Percentiles rank a stretch among this genome's conserved stretches.
phyloP scores from a whole-genome alignment of 2,113 vertebrate species.

The Crotalus tigris region DNA sequence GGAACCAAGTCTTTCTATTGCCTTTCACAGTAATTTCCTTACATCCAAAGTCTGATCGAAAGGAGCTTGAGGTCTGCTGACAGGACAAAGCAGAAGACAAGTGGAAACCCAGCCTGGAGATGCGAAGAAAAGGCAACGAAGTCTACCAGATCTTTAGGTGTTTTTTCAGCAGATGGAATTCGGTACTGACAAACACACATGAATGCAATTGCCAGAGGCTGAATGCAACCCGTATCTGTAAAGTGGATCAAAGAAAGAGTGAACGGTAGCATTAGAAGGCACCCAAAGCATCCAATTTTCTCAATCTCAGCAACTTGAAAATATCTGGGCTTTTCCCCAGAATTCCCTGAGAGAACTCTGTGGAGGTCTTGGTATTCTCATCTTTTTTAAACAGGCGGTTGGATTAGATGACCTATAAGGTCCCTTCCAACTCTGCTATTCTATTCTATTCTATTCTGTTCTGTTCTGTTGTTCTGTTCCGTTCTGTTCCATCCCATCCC shows the following conservation, averaged over 20 bases:
- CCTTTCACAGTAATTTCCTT: slow-evolving; percentile 73
- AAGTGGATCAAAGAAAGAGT: not conserved
- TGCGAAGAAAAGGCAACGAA: slow-evolving; percentile 68
- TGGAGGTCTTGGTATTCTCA: too few relatives aligned
- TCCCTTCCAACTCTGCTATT: too few relatives aligned
- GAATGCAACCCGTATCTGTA: too few relatives aligned
- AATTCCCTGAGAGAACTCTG: too few relatives aligned
- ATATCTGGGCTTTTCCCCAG: too few relatives aligned
- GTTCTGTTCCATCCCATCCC: too few relatives aligned
- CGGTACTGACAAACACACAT: slow-evolving; percentile 67
- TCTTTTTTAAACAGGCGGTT: too few relatives aligned
- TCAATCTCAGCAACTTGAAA: too few relatives aligned
- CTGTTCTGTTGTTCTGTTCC: too few relatives aligned
- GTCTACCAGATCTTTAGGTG: slow-evolving; percentile 57
- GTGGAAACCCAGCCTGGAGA: slow-evolving; percentile 61
- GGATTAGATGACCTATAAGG: too few relatives aligned
- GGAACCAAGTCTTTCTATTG: slow-evolving; percentile 54
- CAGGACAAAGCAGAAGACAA: slow-evolving; percentile 62
- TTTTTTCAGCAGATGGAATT: slow-evolving; percentile 67
- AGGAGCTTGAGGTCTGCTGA: slow-evolving; percentile 72
- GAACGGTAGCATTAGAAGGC: not conserved
- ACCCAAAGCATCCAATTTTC: too few relatives aligned
- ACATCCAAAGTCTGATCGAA: slow-evolving; percentile 71
- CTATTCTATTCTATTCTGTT: too few relatives aligned
- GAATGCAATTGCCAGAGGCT: slow-evolving; percentile 60